These are phyloP conservation scores for Arge pagana DNA, from an alignment of 2,888 invertebrate genomes.

Conservation along the genomic window DNA sequence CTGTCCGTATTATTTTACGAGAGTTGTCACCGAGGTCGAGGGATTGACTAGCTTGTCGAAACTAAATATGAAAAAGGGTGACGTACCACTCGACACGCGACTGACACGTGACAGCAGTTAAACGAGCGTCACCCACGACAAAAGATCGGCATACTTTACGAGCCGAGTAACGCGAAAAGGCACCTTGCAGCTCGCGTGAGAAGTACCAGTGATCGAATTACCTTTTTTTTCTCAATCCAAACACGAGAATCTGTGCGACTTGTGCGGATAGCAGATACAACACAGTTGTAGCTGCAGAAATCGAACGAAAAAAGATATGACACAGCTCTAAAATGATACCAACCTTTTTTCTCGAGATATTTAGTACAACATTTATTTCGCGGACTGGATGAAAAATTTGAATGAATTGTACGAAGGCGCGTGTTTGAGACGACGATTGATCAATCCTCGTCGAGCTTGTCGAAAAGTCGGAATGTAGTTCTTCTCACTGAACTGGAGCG, in stretches of 20 bases:
- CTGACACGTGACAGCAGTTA: conserved; percentile 45
- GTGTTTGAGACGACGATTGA: no score
- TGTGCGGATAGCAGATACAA: no score
- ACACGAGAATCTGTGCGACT: no score
- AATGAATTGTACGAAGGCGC: no score
- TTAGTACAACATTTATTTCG: no score
- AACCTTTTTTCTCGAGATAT: no score
- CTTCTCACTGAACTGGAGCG: conserved; percentile 4
- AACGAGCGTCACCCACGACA: conserved; percentile 15
- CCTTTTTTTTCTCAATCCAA: not conserved
- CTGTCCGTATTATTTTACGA: conserved; percentile 31
- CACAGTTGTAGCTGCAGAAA: no score
- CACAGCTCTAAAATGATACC: no score
- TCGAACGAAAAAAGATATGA: no score
- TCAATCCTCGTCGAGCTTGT: conserved; percentile 13
- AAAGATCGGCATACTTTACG: not conserved
- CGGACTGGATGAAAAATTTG: no score
- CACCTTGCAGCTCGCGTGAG: not conserved
- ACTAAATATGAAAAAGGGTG: conserved; percentile 36
- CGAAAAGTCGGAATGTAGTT: conserved; percentile 9
- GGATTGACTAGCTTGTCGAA: conserved; percentile 30
- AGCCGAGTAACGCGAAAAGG: not conserved
- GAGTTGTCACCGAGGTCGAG: conserved; percentile 29
- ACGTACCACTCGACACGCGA: conserved; percentile 37
- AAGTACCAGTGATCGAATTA: not conserved